Base-by-base conservation (phyloP, 2,797 vertebrate genomes). In the Oophaga sylvatica region DNA sequence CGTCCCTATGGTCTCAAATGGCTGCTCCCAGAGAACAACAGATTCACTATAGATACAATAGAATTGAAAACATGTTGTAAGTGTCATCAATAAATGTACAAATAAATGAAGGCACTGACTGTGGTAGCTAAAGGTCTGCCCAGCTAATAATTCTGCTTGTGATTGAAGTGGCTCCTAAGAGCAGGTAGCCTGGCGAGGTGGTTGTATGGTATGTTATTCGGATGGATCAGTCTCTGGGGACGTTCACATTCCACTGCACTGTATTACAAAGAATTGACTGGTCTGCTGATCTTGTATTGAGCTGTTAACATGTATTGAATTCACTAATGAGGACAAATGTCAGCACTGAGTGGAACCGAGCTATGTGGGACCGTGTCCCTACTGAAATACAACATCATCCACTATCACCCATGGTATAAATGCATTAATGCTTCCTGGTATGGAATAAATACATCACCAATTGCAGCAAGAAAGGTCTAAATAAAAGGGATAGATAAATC, bases 271-370 rank as follows among this genome's bases (percentile, higher is more conserved):
- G 60, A 45, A 85, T 82, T 60, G 62, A 60, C 78, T 86, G 80
- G 59, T 89, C 87, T 41, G 84, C 83, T 85, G 75, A 85, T 89
- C 79, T 85, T 68, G 85, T 82, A 86, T 89, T 89, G 87, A 89
- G 83, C 80, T 86, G 83, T 86, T 89, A 89, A 81, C 70, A 81
- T 68, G 45, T 89, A 89, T 89, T 70, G 84, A 82, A 68, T 82
- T 89, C 79, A 62, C 87, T 89, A 89, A 89, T 86, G 87, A 89
- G 87, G 79, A 89, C 87, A 89, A 89, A 89, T 89, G 87, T 89
- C 87, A 89, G 87, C 53, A 41, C 59, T 77, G 84, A 89, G 26
- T 89, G 87, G 29, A 86, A 57, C 79, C 70, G 87, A 89, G 70
- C 83, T 68, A 35, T 80, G 62, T 29, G 83, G 71, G 79, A 82